These are phyloP conservation scores for Spatulosminthurus flaviceps DNA, from an alignment of 2,888 invertebrate genomes.

Conservation along the genomic window DNA sequence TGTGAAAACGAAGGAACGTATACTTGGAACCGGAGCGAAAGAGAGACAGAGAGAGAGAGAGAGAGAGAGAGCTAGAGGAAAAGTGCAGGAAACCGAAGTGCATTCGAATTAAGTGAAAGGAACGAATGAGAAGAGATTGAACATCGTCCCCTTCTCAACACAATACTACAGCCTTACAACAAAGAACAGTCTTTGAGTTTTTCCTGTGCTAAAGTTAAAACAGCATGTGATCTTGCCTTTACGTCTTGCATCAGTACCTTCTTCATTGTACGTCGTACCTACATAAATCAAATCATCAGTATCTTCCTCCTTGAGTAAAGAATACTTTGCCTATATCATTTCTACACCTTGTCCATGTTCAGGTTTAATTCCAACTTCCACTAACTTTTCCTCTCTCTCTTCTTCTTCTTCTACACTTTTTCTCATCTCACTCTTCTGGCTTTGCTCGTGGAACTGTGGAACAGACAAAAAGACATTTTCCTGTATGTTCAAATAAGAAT, in stretches of 20 bases:
- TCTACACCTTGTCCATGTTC: background rate
- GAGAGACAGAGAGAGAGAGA: too few species aligned
- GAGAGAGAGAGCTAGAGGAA: too few species aligned
- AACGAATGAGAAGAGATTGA: conserved; percentile 32
- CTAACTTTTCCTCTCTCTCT: background rate
- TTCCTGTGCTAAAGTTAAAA: conserved; percentile 3
- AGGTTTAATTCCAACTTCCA: background rate
- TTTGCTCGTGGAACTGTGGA: too few species aligned
- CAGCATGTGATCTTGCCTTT: conserved; percentile 18
- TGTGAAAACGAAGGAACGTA: background rate
- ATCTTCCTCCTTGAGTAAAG: background rate
- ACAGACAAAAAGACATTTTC: too few species aligned
- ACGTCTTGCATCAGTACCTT: background rate
- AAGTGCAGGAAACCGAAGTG: conserved; percentile 28
- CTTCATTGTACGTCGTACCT: background rate
- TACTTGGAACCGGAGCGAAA: too few species aligned
- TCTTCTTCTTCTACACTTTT: too few species aligned
- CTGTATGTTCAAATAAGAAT: too few species aligned
- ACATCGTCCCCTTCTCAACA: conserved; percentile 28
- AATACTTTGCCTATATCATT: background rate
- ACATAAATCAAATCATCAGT: conserved; percentile 1
- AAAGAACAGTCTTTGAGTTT: conserved; percentile 4
- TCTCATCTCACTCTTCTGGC: too few species aligned
- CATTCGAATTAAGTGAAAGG: conserved; percentile 28
- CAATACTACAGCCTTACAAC: background rate